Percentiles rank a stretch among this genome's conserved stretches.
These are phyloP conservation scores for Miichthys miiuy DNA, from an alignment of 2,797 vertebrate species.

Conservation along the genomic window DNA sequence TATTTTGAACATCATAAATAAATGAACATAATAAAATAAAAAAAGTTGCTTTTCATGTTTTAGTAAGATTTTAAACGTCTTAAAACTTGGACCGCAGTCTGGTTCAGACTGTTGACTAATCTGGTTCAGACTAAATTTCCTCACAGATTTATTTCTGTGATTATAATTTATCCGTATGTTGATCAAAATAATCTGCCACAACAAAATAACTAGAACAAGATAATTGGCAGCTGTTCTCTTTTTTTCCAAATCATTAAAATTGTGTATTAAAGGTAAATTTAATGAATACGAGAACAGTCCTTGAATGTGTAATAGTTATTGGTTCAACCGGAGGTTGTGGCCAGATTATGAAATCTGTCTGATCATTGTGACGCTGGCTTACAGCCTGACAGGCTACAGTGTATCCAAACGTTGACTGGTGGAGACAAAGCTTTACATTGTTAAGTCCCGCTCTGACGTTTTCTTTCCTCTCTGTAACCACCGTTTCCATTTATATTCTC, in stretches of 20 bases:
- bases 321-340: slow-evolving; percentile 12
- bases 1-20: neutral
- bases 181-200: neutral
- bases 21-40: neutral
- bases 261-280: neutral
- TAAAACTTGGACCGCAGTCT: no score
- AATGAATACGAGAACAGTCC: neutral
- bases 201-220: neutral
- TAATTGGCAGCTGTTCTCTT: neutral
- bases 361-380: slow-evolving; percentile 21
- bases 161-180: neutral
- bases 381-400: slow-evolving; percentile 16
- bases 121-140: neutral
- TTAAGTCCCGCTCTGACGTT: slow-evolving; percentile 5
- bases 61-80: neutral
- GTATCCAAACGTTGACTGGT: slow-evolving; percentile 18
- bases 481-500: slow-evolving; percentile 40
- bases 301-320: no score
- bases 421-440: slow-evolving; percentile 55
- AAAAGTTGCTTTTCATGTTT: neutral
- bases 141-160: neutral
- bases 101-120: no score
- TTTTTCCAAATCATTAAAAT: neutral
- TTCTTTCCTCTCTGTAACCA: slow-evolving; percentile 32
- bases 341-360: slow-evolving; percentile 26